phyloP scores from a whole-genome alignment of 1,140 invertebrate genomes.

The Pogonus chalceus region DNA sequence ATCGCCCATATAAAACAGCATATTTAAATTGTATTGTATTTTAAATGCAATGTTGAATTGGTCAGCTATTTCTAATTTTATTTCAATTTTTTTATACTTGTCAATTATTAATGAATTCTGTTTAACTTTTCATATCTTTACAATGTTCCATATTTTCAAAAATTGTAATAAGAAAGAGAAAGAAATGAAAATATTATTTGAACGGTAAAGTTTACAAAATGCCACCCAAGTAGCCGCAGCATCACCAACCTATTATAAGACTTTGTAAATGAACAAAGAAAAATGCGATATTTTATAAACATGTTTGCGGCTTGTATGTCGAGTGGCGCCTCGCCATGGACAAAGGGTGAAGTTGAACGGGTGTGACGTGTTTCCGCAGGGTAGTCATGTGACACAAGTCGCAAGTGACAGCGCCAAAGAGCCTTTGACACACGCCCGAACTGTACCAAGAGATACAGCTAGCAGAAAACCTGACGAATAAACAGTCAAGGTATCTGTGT shows the following conservation, averaged over 20 bases:
- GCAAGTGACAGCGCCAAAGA: background rate
- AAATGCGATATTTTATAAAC: background rate
- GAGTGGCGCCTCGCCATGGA: background rate
- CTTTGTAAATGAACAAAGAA: no score
- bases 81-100: background rate
- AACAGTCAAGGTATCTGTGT: no score
- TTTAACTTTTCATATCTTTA: no score
- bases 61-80: background rate
- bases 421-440: background rate
- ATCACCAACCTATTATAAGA: no score
- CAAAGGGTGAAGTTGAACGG: slow-evolving; percentile 1
- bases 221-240: no score
- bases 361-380: background rate
- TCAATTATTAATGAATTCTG: background rate
- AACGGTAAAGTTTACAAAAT: no score
- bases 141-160: no score
- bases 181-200: no score
- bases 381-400: background rate
- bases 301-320: background rate
- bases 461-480: no score
- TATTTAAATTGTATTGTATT: background rate
- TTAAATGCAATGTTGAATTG: background rate
- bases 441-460: no score
- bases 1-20: background rate
- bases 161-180: no score